A percentile compares a stretch with the other conserved stretches of the same genome.
Conservation (phyloP, 2,113 vertebrate genomes). For the Nyctereutes procyonoides region DNA sequence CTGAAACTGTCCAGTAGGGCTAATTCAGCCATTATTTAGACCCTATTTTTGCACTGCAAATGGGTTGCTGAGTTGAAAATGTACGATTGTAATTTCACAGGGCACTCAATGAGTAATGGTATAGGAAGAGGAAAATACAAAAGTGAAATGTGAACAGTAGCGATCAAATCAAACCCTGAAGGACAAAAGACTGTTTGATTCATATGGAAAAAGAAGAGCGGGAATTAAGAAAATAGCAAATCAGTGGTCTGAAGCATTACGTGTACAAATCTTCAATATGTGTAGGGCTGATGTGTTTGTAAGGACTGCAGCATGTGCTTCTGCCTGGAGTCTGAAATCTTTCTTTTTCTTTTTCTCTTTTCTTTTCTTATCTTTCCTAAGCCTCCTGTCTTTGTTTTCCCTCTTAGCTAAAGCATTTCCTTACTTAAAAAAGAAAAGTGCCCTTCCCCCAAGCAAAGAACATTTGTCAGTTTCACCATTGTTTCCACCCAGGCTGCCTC, state of each 20-base stretch:
- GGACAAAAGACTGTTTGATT: conserved; percentile 87
- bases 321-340: conserved; percentile 57
- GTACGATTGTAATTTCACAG: conserved; percentile 97
- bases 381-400: neutral
- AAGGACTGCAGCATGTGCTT: conserved; percentile 56
- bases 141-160: conserved; percentile 89
- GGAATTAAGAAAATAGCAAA: conserved; percentile 87
- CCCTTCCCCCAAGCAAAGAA: conserved; percentile 63
- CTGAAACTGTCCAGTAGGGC: conserved; percentile 99
- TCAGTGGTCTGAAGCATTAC: conserved; percentile 83
- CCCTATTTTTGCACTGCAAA: conserved; percentile 94
- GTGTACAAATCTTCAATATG: conserved; percentile 80
- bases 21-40: conserved; percentile 99
- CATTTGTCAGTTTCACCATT: conserved; percentile 60
- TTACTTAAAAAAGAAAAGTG: conserved; percentile 27
- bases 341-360: neutral
- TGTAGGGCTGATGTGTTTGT: conserved; percentile 72
- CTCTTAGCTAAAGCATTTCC: conserved; percentile 12
- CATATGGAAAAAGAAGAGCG: conserved; percentile 83
- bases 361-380: neutral
- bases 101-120: conserved; percentile 97
- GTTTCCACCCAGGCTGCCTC: conserved; percentile 59
- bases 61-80: conserved; percentile 98
- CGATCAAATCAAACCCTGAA: conserved; percentile 90
- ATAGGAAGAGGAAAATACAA: conserved; percentile 89